Conservation (phyloP, 2,113 vertebrate species). For the Lamprotornis superbus region DNA sequence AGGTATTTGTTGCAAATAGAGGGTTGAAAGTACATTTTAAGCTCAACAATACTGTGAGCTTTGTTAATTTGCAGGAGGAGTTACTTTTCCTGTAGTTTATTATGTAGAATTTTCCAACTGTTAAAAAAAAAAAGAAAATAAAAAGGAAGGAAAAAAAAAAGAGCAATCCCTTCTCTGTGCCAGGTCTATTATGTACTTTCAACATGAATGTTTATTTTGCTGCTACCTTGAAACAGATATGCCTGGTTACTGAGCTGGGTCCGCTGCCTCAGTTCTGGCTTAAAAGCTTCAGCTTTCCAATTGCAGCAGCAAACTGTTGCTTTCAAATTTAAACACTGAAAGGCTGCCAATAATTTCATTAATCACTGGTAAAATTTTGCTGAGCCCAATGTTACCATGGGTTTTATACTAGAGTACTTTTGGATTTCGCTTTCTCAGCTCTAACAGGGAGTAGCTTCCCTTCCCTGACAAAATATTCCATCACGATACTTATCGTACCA, state of each 20-base stretch:
- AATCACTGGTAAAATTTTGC: background rate
- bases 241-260: slow-evolving; percentile 23
- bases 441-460: background rate
- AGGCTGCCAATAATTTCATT: background rate
- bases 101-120: background rate
- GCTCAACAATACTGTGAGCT: background rate
- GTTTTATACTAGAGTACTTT: background rate
- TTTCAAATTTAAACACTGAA: slow-evolving; percentile 13
- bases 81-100: slow-evolving; percentile 1
- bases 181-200: slow-evolving; percentile 38
- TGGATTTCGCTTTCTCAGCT: background rate
- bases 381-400: background rate
- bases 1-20: background rate
- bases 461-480: background rate
- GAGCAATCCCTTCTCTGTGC: background rate
- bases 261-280: slow-evolving; percentile 41
- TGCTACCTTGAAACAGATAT: background rate
- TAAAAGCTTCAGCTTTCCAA: slow-evolving; percentile 13
- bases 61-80: background rate
- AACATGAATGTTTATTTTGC: slow-evolving; percentile 44
- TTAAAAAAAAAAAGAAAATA: background rate
- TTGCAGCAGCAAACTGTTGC: background rate
- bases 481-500: background rate
- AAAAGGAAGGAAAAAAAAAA: background rate
- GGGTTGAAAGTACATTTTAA: background rate